Evolutionary conservation across 1,140 invertebrate species (phyloP).

Genomic region (Aphaenogaster rudis): DNA sequence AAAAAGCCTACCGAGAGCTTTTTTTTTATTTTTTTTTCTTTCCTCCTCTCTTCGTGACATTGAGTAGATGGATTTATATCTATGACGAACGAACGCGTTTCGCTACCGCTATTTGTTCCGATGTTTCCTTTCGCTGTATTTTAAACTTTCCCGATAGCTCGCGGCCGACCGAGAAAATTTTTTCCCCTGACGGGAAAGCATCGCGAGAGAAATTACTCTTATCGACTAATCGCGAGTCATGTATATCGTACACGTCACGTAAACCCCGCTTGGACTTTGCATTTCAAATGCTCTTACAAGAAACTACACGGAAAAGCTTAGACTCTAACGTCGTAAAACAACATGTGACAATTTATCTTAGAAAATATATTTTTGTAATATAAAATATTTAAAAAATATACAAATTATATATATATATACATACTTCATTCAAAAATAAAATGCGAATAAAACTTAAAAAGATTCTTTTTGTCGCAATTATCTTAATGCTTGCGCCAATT

Average conservation of each 20-base stretch:
- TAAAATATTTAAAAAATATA: constrained; percentile 16
- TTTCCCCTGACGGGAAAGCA: neutral
- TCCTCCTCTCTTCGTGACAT: constrained; percentile 40
- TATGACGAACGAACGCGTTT: neutral
- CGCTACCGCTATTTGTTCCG: constrained; percentile 8
- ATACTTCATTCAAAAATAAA: neutral
- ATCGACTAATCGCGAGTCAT: constrained; percentile 46
- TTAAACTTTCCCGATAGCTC: constrained; percentile 34
- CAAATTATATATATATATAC: neutral
- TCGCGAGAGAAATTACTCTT: constrained; percentile 42
- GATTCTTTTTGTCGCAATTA: neutral
- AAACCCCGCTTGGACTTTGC: constrained; percentile 28
- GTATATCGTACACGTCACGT: constrained; percentile 47
- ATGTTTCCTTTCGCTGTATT: constrained; percentile 38
- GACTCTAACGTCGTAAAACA: neutral
- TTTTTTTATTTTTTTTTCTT: constrained; percentile 7
- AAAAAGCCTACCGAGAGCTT: constrained; percentile 33
- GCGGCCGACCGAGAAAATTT: neutral
- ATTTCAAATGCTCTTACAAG: constrained; percentile 44
- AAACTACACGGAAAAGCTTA: constrained; percentile 39
- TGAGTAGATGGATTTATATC: constrained; percentile 53
- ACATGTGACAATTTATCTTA: constrained; percentile 17
- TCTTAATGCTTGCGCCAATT: neutral
- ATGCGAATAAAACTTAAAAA: neutral
- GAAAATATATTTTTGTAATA: neutral